A percentile compares a stretch with the other conserved stretches of the same genome.
Evolutionary conservation across 1,140 invertebrate species (phyloP).

Genomic region (Halyomorpha halys): DNA sequence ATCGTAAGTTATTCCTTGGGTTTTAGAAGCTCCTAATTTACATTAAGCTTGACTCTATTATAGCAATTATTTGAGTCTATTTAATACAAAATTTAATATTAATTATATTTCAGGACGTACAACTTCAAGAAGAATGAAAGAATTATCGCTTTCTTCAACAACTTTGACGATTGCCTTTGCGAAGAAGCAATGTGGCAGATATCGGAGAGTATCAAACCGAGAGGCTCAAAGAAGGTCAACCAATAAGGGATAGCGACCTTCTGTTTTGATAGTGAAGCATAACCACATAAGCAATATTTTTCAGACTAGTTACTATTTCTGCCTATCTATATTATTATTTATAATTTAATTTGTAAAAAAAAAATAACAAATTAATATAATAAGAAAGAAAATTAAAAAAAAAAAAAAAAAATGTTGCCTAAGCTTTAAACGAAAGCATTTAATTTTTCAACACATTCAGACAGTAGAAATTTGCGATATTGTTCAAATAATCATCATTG

Average conservation of each 20-base stretch:
- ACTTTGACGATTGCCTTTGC: slow-evolving; percentile 88
- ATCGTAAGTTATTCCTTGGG: too few relatives aligned
- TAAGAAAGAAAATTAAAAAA: not conserved
- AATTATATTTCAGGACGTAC: slow-evolving; percentile 52
- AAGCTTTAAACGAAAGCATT: slow-evolving; percentile 13
- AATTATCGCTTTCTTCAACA: slow-evolving; percentile 90
- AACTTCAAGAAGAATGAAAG: slow-evolving; percentile 83
- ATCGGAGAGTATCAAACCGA: slow-evolving; percentile 89
- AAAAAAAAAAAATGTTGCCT: not conserved
- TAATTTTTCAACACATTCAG: slow-evolving; percentile 17
- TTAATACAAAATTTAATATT: not conserved
- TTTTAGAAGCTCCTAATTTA: too few relatives aligned
- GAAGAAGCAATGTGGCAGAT: slow-evolving; percentile 98
- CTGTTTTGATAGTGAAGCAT: not conserved
- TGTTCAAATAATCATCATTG: too few relatives aligned
- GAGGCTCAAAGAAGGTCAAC: slow-evolving; percentile 41
- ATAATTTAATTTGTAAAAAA: slow-evolving; percentile 7
- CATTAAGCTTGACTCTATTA: too few relatives aligned
- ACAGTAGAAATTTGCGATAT: slow-evolving; percentile 1
- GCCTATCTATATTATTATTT: slow-evolving; percentile 15
- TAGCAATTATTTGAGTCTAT: too few relatives aligned
- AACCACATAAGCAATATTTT: slow-evolving; percentile 16
- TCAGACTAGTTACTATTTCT: slow-evolving; percentile 13
- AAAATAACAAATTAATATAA: not conserved
- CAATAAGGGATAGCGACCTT: not conserved